Percentiles rank a stretch among this genome's conserved stretches.
Conservation (phyloP, 2,888 invertebrate species). For the Galeruca laticollis region DNA sequence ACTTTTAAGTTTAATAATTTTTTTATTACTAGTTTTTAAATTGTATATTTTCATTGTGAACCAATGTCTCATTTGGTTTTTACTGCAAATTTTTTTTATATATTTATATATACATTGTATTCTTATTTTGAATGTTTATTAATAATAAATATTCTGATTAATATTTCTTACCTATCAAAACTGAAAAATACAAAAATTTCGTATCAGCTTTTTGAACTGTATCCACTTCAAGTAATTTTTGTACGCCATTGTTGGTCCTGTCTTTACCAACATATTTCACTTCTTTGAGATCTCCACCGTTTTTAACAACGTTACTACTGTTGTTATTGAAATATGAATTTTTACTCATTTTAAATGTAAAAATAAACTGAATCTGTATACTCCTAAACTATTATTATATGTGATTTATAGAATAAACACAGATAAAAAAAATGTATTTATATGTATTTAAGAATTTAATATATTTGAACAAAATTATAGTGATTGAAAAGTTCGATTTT, state of each 20-base stretch:
- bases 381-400: background rate
- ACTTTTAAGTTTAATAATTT: too few relatives aligned
- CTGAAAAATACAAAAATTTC: conserved; percentile 12
- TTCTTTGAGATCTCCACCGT: background rate
- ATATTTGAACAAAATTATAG: background rate
- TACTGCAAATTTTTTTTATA: too few relatives aligned
- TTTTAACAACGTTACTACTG: background rate
- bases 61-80: too few relatives aligned
- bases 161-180: conserved; percentile 19
- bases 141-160: too few relatives aligned
- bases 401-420: background rate
- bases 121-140: too few relatives aligned
- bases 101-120: too few relatives aligned
- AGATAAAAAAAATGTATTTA: background rate
- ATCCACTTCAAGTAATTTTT: background rate
- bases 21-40: too few relatives aligned
- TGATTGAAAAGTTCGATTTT: too few relatives aligned
- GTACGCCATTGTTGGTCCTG: background rate
- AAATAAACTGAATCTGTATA: background rate
- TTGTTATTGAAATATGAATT: background rate
- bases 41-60: too few relatives aligned
- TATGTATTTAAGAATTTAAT: background rate
- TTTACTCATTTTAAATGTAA: background rate
- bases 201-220: conserved; percentile 8
- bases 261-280: background rate